Base-by-base conservation (phyloP, 2,888 invertebrate genomes). In the Apomyelois bistriatella region DNA sequence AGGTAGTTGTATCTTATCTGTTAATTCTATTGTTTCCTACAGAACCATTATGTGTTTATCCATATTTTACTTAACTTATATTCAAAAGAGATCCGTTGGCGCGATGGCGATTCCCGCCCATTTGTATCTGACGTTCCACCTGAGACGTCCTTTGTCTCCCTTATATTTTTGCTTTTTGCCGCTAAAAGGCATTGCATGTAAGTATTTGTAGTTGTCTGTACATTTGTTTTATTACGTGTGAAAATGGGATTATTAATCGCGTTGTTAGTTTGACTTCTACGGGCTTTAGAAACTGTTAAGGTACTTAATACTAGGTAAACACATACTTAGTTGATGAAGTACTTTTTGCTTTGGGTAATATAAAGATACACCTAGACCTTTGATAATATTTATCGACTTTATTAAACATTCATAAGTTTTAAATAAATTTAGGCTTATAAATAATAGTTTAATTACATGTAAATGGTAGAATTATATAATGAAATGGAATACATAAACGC, bases 71-170 rank as follows among this genome's bases (percentile, higher is more conserved):
- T 15, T 46, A 10, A 1, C 32, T 15, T 13, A 15, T 16, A 32
- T 46, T 46, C 15, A 46, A 35, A 46, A 10, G 46, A 46, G 72
- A 74, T 75, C 72, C 67, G 67, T 70, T 70, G 59, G 58, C 66
- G 66, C 60, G 74, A 74, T 74, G 68, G 58, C 62, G 37, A 57
- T 51, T 56, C 48, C 58, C 58, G 60, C 66, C 76, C 83, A 84
- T 85, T 84, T 77, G 84, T 84, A 82, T 68, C 83, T 82, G 84
- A 79, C 84, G 77, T 68, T 64, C 59, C 61, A 55, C 58, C 56
- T 66, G 68, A 71, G 66, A 68, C 70, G 65, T 64, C 80, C 73
- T 83, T 84, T 84, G 82, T 84, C 79, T 40, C 40, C 22, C 40
- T 81, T 73, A 46, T 10, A 49, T 49, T 38, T 38, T 13, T 38